Evolutionary conservation across 2,888 invertebrate species (phyloP), one percentile per base, ranked within the genome.

Genomic region (Oxystoma pomonae): DNA sequence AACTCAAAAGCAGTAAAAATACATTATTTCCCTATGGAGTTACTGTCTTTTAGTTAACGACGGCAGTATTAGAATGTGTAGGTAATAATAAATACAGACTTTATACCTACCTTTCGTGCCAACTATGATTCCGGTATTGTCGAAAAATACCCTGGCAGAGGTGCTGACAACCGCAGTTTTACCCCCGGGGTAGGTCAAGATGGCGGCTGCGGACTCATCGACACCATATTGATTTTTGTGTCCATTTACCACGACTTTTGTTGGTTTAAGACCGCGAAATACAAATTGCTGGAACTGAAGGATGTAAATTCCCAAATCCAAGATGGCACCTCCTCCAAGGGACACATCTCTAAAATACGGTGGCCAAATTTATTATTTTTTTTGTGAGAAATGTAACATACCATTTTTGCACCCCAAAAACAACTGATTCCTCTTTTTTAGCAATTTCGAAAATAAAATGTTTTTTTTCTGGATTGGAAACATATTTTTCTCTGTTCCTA

Each of bases 261-360:
- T 77, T 0, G 94, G 94, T 56, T 85, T 83, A 65, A 88, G 85
- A 2, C 87, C 86, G 16, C 79, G 75, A 77, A 87, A 92, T 3
- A 89, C 82, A 74, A 86, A 86, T 71, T 87, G 87, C 0, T 87
- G 84, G 22, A 90, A 84, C 73, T 94, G 91, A 16, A 92, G 80
- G 0, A 83, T 76, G 74, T 94, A 94, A 16, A 93, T 82, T 0
- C 93, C 94, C 52, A 93, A 80, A 74, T 92, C 91, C 64, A 90
- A 78, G 18, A 87, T 84, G 0, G 86, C 87, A 17, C 90, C 92
- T 17, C 92, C 93, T 16, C 92, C 93, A 49, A 90, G 74, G 58
- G 86, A 70, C 56, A 12, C 9, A 12, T 9, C 16, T 12, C 55
- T 55, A 16, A 12, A 50, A 50, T 90, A n/a, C 7, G n/a, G n/a